Evolutionary conservation across 2,113 vertebrate species (phyloP).

Genomic region (Orycteropus afer): DNA sequence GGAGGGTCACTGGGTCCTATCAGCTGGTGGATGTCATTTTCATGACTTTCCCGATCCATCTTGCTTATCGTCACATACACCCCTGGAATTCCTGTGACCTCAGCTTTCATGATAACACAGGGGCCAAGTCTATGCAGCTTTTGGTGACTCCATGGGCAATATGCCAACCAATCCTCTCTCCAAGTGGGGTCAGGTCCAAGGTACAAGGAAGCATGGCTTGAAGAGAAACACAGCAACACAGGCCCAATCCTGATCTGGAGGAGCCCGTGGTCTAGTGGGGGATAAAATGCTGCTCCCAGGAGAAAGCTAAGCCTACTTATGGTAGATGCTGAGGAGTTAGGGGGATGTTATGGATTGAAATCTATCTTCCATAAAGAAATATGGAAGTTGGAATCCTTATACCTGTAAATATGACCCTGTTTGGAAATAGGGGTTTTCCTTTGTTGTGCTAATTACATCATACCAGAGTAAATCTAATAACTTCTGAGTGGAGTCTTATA

Average conservation of each 20-base stretch:
- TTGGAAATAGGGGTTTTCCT: not conserved
- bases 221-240: not conserved
- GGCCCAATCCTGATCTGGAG: not conserved
- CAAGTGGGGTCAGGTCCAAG: too few species aligned
- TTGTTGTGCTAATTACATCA: not conserved
- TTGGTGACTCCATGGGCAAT: not conserved
- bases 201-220: not conserved
- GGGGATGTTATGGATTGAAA: not conserved
- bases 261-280: not conserved
- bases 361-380: not conserved
- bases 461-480: not conserved
- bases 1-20: not conserved
- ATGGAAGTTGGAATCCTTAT: not conserved
- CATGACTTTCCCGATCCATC: not conserved
- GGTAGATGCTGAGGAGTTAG: fast-evolving
- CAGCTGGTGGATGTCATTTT: not conserved
- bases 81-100: not conserved
- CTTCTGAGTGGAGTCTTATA: not conserved
- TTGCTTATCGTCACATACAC: not conserved
- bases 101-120: not conserved
- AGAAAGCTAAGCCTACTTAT: fast-evolving
- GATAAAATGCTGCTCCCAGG: not conserved
- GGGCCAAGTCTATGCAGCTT: not conserved
- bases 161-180: too few species aligned
- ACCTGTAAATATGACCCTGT: not conserved